Evolutionary conservation across 2,113 vertebrate genomes (phyloP), one percentile per base, ranked within the genome.

Genomic region (Halichoerus grypus): DNA sequence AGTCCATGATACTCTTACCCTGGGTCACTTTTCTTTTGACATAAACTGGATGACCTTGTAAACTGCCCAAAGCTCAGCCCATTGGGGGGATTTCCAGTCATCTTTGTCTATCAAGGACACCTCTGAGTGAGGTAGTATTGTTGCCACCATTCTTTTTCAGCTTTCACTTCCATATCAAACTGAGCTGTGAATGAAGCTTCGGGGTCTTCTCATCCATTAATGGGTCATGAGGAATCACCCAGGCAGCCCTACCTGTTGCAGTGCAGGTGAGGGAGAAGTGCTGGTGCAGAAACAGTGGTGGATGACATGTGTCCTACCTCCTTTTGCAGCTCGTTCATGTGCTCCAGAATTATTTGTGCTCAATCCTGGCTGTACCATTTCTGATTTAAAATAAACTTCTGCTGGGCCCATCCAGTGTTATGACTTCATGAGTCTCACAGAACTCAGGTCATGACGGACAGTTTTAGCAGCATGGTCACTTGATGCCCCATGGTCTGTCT

Each of bases 301-400:
- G 57, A 33, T 24, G 21, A 33, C 57, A 21, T 13, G 21, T 2
- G 82, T 77, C 74, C 16, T 42, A 33, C 14, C 16, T 39, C 69
- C 10, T 59, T 51, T 51, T 18, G 2, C 26, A 26, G 16, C 65
- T 88, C 74, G 28, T 46, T 42, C 7, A 4, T 42, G 28, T 2
- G 65, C 22, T 79, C 46, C 46, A 65, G 16, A 95, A 83, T 84
- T 10, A 0, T 46, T 92, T 13, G 1, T 51, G 26, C 55, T 89
- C 65, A 26, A 8, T 59, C 36, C 28, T 61, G 49, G 85, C 18
- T 67, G 59, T 31, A 31, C 36, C 53, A 49, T n/a, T 95, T 95
- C 65, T 72, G 93, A 82, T 71, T 92, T 63, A 93, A 97, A 85
- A 85, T 71, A 31, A 63, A 24, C 72, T 85, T 57, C 87, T 92